phyloP scores from a whole-genome alignment of 2,888 invertebrate species.

The Plebejus anna region DNA sequence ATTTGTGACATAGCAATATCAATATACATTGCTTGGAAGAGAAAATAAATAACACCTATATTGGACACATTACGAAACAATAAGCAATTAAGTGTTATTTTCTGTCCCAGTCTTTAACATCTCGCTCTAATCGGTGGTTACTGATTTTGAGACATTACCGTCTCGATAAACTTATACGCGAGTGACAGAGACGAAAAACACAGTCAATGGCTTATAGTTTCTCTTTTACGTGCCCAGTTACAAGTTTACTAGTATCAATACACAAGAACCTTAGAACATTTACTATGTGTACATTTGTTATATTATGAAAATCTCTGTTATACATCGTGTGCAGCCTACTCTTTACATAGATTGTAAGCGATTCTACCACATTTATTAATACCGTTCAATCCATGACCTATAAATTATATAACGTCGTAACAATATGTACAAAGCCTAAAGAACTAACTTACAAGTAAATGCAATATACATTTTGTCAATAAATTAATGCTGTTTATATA shows the following conservation, averaged over 20 bases:
- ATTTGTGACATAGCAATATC: slow-evolving; percentile 37
- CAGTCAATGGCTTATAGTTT: slow-evolving; percentile 19
- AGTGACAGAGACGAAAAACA: neutral
- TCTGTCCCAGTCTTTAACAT: slow-evolving; percentile 8
- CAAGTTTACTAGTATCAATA: slow-evolving; percentile 53
- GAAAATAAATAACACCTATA: slow-evolving; percentile 35
- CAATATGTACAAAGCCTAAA: slow-evolving; percentile 80
- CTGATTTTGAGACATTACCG: neutral
- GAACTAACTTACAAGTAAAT: slow-evolving; percentile 75
- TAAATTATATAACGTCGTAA: slow-evolving; percentile 80
- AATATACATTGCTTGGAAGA: slow-evolving; percentile 37
- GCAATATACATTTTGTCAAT: slow-evolving; percentile 75
- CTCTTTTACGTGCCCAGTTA: neutral
- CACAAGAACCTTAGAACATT: slow-evolving; percentile 70
- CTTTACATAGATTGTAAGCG: slow-evolving; percentile 61
- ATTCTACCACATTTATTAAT: slow-evolving; percentile 68
- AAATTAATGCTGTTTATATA: slow-evolving; percentile 77
- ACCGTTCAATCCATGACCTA: slow-evolving; percentile 69
- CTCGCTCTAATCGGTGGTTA: slow-evolving; percentile 14
- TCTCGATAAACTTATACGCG: slow-evolving; percentile 4
- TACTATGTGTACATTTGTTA: slow-evolving; percentile 57
- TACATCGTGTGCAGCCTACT: slow-evolving; percentile 66
- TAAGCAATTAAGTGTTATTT: slow-evolving; percentile 1
- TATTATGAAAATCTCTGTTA: slow-evolving; percentile 55
- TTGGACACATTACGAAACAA: slow-evolving; percentile 7